A percentile compares a stretch with the other conserved stretches of the same genome.
phyloP scores from a whole-genome alignment of 2,888 invertebrate genomes.

The Allygus modestus region DNA sequence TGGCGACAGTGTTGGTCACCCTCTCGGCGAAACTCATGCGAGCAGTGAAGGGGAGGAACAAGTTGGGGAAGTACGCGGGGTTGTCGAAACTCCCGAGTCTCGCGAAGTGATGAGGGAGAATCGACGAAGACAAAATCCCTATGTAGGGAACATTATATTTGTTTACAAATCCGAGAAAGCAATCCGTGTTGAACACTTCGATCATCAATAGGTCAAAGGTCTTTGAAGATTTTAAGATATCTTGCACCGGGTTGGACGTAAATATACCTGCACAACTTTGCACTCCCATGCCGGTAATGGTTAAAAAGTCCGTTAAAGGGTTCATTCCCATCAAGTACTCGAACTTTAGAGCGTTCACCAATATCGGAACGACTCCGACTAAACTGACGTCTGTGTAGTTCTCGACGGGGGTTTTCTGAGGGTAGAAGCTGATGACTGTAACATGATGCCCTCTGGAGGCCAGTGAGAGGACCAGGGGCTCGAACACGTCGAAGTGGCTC shows the following conservation, averaged over 20 bases:
- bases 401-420: conserved; percentile 66
- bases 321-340: conserved; percentile 63
- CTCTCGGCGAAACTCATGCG: conserved; percentile 71
- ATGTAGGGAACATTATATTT: conserved; percentile 67
- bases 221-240: conserved; percentile 50
- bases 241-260: conserved; percentile 55
- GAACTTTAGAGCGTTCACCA: conserved; percentile 64
- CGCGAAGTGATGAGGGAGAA: conserved; percentile 66
- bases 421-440: conserved; percentile 70
- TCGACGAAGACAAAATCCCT: conserved; percentile 66
- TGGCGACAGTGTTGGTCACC: conserved; percentile 67
- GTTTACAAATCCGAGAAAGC: conserved; percentile 70
- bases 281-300: conserved; percentile 64
- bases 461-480: conserved; percentile 70
- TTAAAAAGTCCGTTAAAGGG: conserved; percentile 61
- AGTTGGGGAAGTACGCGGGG: conserved; percentile 69
- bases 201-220: conserved; percentile 71
- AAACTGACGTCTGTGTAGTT: conserved; percentile 71
- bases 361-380: conserved; percentile 66
- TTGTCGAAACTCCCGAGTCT: conserved; percentile 69
- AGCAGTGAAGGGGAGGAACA: conserved; percentile 67
- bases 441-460: conserved; percentile 72
- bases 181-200: conserved; percentile 71
- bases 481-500: conserved; percentile 70
- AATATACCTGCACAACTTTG: conserved; percentile 65